Evolutionary conservation across 2,888 invertebrate species (phyloP).

Genomic region (Sabatieria punctata): DNA sequence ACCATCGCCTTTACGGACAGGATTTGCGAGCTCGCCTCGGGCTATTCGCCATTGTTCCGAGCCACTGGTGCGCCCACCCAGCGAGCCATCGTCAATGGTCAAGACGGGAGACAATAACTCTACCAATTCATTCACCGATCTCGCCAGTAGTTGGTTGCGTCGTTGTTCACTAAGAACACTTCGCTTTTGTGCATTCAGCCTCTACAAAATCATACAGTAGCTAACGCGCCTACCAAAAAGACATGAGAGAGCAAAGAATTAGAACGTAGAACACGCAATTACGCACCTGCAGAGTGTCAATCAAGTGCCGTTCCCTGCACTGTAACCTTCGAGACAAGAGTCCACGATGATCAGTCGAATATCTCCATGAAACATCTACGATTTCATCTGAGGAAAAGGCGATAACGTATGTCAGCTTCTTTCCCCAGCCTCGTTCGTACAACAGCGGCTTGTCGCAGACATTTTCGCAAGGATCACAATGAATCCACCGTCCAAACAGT

Average conservation of each 20-base stretch:
- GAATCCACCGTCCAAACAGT: conserved; percentile 61
- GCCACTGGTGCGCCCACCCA: conserved; percentile 59
- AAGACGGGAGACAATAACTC: conserved; percentile 46
- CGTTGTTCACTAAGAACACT: conserved; percentile 14
- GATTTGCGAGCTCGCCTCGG: conserved; percentile 50
- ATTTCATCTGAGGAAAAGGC: conserved; percentile 68
- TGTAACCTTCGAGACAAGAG: conserved; percentile 39
- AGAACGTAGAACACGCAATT: too few species aligned
- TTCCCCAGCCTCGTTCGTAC: conserved; percentile 55
- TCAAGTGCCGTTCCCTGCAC: conserved; percentile 40
- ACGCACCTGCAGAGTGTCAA: not conserved
- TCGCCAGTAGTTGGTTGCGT: conserved; percentile 22
- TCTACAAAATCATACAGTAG: too few species aligned
- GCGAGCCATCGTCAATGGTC: conserved; percentile 1
- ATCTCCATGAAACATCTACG: conserved; percentile 52
- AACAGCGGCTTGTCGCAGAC: conserved; percentile 66
- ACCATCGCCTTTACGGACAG: not conserved
- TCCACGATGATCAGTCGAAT: conserved; percentile 35
- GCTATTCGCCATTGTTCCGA: conserved; percentile 59
- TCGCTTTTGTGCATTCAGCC: conserved; percentile 46
- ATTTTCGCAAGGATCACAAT: conserved; percentile 87
- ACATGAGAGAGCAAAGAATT: too few species aligned
- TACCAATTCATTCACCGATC: conserved; percentile 47
- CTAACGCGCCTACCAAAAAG: too few species aligned
- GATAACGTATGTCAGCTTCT: conserved; percentile 64